Evolutionary conservation across 2,113 vertebrate species (phyloP), one percentile per base, ranked within the genome.

Genomic region (Nyctibius bracteatus): DNA sequence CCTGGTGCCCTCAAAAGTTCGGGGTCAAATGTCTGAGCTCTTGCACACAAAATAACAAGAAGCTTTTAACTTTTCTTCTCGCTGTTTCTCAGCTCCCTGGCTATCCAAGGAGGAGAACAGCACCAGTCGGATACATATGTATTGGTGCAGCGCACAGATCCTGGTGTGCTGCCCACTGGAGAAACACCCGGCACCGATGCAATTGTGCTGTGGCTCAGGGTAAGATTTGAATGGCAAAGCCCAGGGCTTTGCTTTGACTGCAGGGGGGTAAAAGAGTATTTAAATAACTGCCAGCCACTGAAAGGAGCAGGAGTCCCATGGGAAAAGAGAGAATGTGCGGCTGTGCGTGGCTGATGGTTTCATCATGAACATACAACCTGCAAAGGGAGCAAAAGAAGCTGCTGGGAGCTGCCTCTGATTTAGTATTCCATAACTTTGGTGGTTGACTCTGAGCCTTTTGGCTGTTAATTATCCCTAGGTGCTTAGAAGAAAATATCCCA

Each of bases 401-500:
- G 73, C 70, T 75, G 82, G 86, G 78, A 96, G 82, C 80, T 86
- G 75, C 72, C 46, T 94, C 91, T 91, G 88, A 95, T 94, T 95
- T 94, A 94, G 83, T 92, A 63, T 84, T 96, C 94, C 92, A 88
- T 97, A 95, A 95, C 55, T 84, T 74, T 3, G 35, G 59, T 63
- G 80, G n/a, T 8, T 94, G 91, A 81, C 72, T 89, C 35, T 2
- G 10, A 95, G 91, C 82, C 31, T 94, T 94, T 93, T 73, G 71
- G 88, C 86, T 94, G 80, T 95, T 96, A 97, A 95, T 96, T 97
- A 95, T 86, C 65, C 72, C 74, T 66, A 63, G 72, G 55, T 71
- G 91, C 92, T 92, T 67, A 89, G 47, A 81, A 77, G 68, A 91
- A 94, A 95, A 95, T 78, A 94, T 47, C 77, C 80, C 51, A 63